Percentiles rank a stretch among this genome's conserved stretches.
Conservation (phyloP, 1,140 invertebrate genomes). For the Tachypleus tridentatus region DNA sequence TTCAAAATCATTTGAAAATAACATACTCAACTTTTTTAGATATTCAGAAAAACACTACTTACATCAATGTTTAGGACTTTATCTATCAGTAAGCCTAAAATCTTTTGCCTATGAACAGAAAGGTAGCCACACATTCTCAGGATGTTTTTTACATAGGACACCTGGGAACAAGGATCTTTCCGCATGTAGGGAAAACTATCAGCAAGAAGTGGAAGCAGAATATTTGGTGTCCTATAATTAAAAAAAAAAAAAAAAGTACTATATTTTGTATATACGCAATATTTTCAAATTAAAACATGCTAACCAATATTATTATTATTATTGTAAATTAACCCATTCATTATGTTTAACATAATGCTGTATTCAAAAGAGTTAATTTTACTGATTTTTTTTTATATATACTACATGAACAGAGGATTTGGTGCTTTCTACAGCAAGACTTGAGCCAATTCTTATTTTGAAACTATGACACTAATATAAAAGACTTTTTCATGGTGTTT, state of each 20-base stretch:
- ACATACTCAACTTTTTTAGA: too few relatives aligned
- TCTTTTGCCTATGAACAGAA: constrained; percentile 42
- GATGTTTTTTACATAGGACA: constrained; percentile 51
- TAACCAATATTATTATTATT: too few relatives aligned
- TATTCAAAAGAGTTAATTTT: too few relatives aligned
- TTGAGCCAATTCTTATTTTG: too few relatives aligned
- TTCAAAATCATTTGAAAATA: too few relatives aligned
- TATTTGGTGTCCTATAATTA: constrained; percentile 40
- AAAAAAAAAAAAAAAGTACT: constrained; percentile 24
- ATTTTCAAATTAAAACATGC: constrained; percentile 8
- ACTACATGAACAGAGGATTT: too few relatives aligned
- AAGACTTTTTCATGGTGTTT: too few relatives aligned
- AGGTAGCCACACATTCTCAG: constrained; percentile 50
- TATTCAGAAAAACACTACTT: constrained; percentile 23
- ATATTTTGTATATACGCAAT: constrained; percentile 1
- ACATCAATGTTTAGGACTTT: constrained; percentile 57
- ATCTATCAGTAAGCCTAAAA: constrained; percentile 51
- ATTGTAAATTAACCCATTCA: too few relatives aligned
- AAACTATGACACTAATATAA: too few relatives aligned
- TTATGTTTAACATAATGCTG: too few relatives aligned
- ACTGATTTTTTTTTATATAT: too few relatives aligned
- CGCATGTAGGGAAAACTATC: constrained; percentile 51
- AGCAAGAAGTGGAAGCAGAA: constrained; percentile 40
- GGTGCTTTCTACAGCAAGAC: too few relatives aligned
- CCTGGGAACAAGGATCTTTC: constrained; percentile 38